Conservation (phyloP, 2,888 invertebrate species). For the Euzophera pinguis region DNA sequence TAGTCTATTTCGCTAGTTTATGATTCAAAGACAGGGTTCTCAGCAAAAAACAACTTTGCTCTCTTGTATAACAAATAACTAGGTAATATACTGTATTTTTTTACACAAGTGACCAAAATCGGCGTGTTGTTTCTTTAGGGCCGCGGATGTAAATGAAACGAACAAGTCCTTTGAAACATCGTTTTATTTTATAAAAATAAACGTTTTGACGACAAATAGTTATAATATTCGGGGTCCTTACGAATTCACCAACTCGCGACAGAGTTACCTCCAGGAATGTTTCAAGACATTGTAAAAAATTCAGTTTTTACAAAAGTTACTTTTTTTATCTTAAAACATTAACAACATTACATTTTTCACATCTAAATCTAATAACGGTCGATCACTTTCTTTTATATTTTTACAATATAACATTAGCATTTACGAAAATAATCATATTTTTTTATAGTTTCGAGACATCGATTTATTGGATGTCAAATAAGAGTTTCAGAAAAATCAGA, state of each 20-base stretch:
- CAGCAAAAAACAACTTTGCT: too few species aligned
- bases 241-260: slow-evolving; percentile 61
- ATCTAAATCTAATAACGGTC: slow-evolving; percentile 78
- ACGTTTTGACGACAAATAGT: slow-evolving; percentile 81
- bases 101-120: too few species aligned
- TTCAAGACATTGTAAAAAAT: slow-evolving; percentile 85
- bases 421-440: slow-evolving; percentile 65
- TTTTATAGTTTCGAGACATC: slow-evolving; percentile 23
- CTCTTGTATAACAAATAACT: too few species aligned
- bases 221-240: slow-evolving; percentile 79
- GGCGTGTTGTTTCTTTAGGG: too few species aligned
- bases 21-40: too few species aligned
- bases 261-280: slow-evolving; percentile 78
- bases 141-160: neutral
- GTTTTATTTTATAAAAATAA: slow-evolving; percentile 81
- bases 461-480: neutral
- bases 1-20: too few species aligned
- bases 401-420: slow-evolving; percentile 59
- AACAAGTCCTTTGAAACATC: slow-evolving; percentile 62
- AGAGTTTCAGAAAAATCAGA: neutral
- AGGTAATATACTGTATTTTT: too few species aligned
- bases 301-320: slow-evolving; percentile 85
- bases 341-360: slow-evolving; percentile 80
- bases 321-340: slow-evolving; percentile 81
- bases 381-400: slow-evolving; percentile 60